phyloP scores from a whole-genome alignment of 1,140 invertebrate genomes.

The Palaemon carinicauda region DNA sequence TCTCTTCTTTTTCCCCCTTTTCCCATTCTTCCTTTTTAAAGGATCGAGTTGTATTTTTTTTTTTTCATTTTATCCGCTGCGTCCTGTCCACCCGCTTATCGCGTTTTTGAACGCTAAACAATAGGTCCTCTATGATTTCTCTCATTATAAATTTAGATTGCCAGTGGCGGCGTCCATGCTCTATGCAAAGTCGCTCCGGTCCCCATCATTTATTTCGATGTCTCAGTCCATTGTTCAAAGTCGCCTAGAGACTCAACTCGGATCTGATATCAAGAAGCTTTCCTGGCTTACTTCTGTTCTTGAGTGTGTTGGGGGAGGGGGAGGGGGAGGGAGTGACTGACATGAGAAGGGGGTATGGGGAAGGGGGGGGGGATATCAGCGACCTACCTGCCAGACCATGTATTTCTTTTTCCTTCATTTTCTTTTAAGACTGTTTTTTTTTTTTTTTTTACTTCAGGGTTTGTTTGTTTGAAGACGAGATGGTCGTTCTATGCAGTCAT shows the following conservation, averaged over 20 bases:
- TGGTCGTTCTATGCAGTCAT: too few relatives aligned
- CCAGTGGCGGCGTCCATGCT: conserved; percentile 24
- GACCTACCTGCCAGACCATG: too few relatives aligned
- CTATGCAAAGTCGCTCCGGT: conserved; percentile 12
- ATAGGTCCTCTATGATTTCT: conserved; percentile 20
- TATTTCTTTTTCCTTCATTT: too few relatives aligned
- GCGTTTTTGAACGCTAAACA: conserved; percentile 3
- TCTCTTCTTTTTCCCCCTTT: not conserved
- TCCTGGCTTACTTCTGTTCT: not conserved
- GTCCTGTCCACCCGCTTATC: conserved; percentile 18
- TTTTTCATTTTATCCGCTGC: not conserved
- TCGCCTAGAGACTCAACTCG: not conserved
- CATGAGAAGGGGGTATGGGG: too few relatives aligned
- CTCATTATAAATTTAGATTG: conserved; percentile 43
- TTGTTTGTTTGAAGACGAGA: too few relatives aligned
- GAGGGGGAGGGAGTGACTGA: not conserved
- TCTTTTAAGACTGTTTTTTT: too few relatives aligned
- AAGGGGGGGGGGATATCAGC: too few relatives aligned
- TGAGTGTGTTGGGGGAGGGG: not conserved
- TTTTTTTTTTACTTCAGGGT: too few relatives aligned
- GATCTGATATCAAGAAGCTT: not conserved
- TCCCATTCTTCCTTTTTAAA: not conserved
- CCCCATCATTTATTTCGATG: conserved; percentile 18
- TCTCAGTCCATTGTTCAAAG: conserved; percentile 13
- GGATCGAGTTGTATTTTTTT: not conserved